These are phyloP conservation scores for Zaprionus capensis DNA, from an alignment of 1,140 invertebrate species.

Conservation along the genomic window DNA sequence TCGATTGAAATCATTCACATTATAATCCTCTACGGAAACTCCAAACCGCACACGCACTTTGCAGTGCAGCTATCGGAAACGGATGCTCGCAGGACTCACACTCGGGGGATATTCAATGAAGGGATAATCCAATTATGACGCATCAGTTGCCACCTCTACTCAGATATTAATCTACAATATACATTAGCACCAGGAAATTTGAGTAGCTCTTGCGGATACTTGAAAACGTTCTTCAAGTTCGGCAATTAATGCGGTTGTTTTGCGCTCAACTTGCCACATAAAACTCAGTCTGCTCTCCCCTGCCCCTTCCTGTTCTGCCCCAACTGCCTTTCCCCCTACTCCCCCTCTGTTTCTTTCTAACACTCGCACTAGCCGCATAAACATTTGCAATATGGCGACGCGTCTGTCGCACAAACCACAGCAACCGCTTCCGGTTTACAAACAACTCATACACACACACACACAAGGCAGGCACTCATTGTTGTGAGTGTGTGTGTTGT, in stretches of 20 bases:
- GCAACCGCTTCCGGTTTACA: constrained; percentile 38
- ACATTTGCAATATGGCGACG: constrained; percentile 72
- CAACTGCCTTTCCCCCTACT: not conserved
- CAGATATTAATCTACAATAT: not conserved
- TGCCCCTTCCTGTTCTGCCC: not conserved
- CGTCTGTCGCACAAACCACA: constrained; percentile 52
- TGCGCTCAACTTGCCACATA: constrained; percentile 12
- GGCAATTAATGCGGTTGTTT: constrained; percentile 25
- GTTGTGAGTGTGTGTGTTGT: constrained; percentile 31
- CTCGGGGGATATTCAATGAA: not conserved
- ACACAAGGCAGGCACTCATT: constrained; percentile 26
- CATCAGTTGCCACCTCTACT: not conserved
- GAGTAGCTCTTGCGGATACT: not conserved
- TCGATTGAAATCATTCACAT: not conserved
- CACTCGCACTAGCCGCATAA: constrained; percentile 50
- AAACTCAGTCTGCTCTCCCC: not conserved
- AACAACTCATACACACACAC: constrained; percentile 20
- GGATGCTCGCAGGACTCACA: not conserved
- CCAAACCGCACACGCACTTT: not conserved
- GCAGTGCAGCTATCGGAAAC: not conserved
- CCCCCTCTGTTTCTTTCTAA: not conserved
- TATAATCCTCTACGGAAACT: not conserved
- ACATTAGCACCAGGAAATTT: not conserved
- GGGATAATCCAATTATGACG: constrained; percentile 5
- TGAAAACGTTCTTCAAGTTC: constrained; percentile 15